Percentiles rank a stretch among this genome's conserved stretches.
Evolutionary conservation across 2,888 invertebrate species (phyloP).

Genomic region (Tachina grossa): DNA sequence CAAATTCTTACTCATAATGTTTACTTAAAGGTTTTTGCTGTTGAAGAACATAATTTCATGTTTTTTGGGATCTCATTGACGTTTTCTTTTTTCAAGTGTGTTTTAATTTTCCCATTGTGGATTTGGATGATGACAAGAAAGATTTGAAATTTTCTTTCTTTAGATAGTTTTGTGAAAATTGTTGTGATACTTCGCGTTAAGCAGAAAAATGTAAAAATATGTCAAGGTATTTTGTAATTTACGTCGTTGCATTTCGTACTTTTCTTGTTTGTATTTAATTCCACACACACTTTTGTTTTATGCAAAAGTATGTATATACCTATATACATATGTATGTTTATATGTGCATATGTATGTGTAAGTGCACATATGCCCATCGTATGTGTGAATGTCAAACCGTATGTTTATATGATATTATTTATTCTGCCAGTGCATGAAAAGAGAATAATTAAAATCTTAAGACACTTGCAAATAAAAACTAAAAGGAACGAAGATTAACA

Average conservation of each 20-base stretch:
- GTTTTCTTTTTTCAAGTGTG: neutral
- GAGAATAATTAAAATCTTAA: slow-evolving; percentile 72
- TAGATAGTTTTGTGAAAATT: neutral
- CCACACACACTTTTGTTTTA: neutral
- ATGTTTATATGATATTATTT: slow-evolving; percentile 24
- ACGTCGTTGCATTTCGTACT: slow-evolving; percentile 43
- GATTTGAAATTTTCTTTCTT: slow-evolving; percentile 5
- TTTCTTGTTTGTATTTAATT: slow-evolving; percentile 45
- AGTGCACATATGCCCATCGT: neutral
- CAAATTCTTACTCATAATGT: slow-evolving; percentile 2
- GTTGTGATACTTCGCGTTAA: neutral
- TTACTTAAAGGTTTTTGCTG: slow-evolving; percentile 25
- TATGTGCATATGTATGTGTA: slow-evolving; percentile 9
- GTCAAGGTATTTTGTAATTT: slow-evolving; percentile 65
- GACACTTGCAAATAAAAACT: slow-evolving; percentile 63
- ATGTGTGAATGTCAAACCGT: neutral
- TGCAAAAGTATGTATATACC: neutral
- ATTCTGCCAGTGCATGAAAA: slow-evolving; percentile 54
- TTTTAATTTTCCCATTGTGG: slow-evolving; percentile 18
- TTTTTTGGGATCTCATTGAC: neutral
- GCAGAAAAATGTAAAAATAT: slow-evolving; percentile 50
- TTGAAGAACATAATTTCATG: neutral
- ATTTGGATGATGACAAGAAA: slow-evolving; percentile 21
- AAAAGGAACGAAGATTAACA: slow-evolving; percentile 45
- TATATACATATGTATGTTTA: neutral